Base-by-base conservation (phyloP, 2,888 invertebrate genomes). In the Ichneumoninae sp. region DNA sequence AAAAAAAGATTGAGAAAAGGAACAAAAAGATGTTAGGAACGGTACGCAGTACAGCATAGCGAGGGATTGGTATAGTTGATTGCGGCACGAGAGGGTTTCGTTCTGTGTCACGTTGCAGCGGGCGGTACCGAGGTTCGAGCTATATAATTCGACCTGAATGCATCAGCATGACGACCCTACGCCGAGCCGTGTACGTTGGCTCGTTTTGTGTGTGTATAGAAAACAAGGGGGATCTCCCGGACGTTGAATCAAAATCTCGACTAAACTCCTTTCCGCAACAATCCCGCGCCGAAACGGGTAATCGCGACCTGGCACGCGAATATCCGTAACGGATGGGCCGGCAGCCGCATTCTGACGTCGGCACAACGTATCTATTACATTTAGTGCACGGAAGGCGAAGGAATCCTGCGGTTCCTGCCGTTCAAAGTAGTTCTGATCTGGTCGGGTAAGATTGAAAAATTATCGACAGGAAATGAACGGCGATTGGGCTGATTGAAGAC, bases 111-210 rank as follows among this genome's bases (percentile, higher is more conserved):
- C 62, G 65, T 83, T 79, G 78, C 74, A 82, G 77, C 77, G 72
- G 36, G 26, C 22, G 54, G 62, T 26, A 50, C 62, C 72, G 77
- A 69, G 54, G 60, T 26, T 54, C 22, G 54, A 22, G 60, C 79
- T 83, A 74, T 83, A 83, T 79, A 83, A 79, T 75, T 83, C 74
- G 82, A 75, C 82, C 82, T 79, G 70, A 83, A 83, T 79, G 16
- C 16, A 69, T 79, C 79, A 75, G 62, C 78, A 52, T 75, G 47
- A 54, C 57, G 70, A 70, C 44, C 60, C 68, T 77, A 7, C 66
- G 16, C 71, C 10, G 40, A 26, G 40, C 19, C 36, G 30, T 69
- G 57, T 71, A 62, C 33, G 33, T 44, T 44, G 30, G 66, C 26
- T 68, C 13, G 10, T 8, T 50, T 70, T 57, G 47, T 47, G 5